Evolutionary conservation across 53 echinoderm and acorn worm species (phyloP).

Genomic region (Antedon mediterranea): DNA sequence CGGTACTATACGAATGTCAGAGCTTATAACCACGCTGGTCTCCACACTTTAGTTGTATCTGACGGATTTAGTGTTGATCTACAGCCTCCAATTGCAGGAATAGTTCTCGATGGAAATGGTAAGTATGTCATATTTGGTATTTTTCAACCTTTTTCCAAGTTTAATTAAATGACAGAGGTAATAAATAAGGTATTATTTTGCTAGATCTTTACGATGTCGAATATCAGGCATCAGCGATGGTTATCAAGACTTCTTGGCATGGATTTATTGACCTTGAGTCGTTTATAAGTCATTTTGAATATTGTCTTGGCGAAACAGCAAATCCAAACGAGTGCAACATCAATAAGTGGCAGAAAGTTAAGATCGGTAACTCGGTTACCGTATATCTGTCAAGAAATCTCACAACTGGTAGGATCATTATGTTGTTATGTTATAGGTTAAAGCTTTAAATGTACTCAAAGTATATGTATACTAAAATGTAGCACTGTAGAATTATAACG

Average conservation of each 20-base stretch:
- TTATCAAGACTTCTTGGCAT: no score
- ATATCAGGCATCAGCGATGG: constrained; percentile 13
- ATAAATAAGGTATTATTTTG: background rate
- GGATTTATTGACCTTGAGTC: no score
- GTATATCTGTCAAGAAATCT: background rate
- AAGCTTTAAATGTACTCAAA: no score
- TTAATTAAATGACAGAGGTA: no score
- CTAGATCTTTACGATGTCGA: constrained; percentile 19
- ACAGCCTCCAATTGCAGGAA: background rate
- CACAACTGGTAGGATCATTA: background rate
- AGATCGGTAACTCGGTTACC: constrained; percentile 2
- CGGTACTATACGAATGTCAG: constrained; percentile 18
- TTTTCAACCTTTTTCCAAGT: no score
- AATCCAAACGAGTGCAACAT: constrained; percentile 5
- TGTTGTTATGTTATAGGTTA: no score
- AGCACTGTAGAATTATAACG: no score
- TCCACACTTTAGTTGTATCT: background rate
- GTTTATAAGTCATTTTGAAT: constrained; percentile 14
- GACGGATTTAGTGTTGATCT: no score
- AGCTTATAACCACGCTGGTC: background rate
- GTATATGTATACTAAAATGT: no score
- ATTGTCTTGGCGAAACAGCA: constrained; percentile 18
- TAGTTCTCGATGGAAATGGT: background rate
- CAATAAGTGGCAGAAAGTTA: constrained; percentile 10
- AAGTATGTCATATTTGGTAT: background rate